Conservation (phyloP, 2,113 vertebrate genomes). For the Tretioscincus oriximinensis region DNA sequence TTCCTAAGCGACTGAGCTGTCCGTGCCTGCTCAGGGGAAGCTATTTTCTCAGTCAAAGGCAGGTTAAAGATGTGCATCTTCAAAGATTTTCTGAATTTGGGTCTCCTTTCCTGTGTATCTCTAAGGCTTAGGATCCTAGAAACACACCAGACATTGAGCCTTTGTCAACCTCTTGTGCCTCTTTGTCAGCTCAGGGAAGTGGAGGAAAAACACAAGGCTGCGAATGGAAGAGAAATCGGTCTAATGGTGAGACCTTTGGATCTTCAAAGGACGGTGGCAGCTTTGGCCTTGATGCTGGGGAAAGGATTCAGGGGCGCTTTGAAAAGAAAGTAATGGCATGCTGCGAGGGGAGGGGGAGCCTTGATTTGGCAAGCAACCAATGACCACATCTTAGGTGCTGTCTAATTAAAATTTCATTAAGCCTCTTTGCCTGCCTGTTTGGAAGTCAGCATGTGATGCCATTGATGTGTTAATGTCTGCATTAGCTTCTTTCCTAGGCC, state of each 20-base stretch:
- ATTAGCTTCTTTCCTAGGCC: constrained; percentile 36
- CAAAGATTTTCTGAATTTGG: too few species aligned
- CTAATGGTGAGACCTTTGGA: rapidly evolving
- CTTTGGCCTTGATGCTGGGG: constrained; percentile 3
- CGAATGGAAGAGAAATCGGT: not conserved
- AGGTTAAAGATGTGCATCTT: too few species aligned
- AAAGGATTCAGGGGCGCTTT: constrained; percentile 26
- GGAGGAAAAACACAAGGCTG: not conserved
- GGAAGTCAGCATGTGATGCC: constrained; percentile 62
- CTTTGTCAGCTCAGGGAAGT: not conserved
- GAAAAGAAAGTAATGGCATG: constrained; percentile 30
- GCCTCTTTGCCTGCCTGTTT: constrained; percentile 66
- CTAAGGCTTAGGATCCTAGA: too few species aligned
- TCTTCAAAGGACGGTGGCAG: not conserved
- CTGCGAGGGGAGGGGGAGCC: not conserved
- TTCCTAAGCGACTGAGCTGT: too few species aligned
- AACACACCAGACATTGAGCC: too few species aligned
- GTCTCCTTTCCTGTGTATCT: too few species aligned
- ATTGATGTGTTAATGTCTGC: constrained; percentile 75
- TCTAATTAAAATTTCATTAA: constrained; percentile 84
- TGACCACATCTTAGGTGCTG: constrained; percentile 68
- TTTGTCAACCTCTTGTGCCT: not conserved
- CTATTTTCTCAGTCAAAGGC: too few species aligned
- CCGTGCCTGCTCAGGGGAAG: too few species aligned
- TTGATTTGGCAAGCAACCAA: constrained; percentile 61